These are phyloP conservation scores for Ectemnius lituratus DNA, from an alignment of 2,888 invertebrate species.

Conservation along the genomic window DNA sequence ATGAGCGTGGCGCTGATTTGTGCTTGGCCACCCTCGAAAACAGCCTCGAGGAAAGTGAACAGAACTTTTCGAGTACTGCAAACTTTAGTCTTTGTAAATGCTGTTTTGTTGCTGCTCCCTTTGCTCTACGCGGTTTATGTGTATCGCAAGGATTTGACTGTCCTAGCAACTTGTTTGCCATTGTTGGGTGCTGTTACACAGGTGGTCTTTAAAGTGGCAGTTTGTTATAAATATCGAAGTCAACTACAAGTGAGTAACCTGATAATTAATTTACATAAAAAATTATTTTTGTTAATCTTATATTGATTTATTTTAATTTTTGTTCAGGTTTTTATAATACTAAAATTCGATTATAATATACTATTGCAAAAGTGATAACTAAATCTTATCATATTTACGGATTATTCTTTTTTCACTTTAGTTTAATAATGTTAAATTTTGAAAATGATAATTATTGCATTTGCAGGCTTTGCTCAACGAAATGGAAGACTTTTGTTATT, in stretches of 20 bases:
- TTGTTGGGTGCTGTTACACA: conserved; percentile 38
- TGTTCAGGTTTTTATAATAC: no score
- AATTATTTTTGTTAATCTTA: no score
- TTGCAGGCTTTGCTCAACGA: conserved; percentile 48
- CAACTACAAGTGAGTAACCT: conserved; percentile 44
- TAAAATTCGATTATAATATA: no score
- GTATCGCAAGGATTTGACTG: conserved; percentile 17
- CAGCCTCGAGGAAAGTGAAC: not conserved
- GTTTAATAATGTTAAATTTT: no score
- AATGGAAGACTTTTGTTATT: conserved; percentile 53
- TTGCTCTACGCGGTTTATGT: conserved; percentile 27
- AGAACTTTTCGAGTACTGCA: conserved; percentile 26
- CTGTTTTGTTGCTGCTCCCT: conserved; percentile 29
- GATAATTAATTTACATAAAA: no score
- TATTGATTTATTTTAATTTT: no score
- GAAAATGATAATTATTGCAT: no score
- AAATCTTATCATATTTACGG: no score
- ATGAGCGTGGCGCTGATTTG: conserved; percentile 40
- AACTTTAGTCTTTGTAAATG: conserved; percentile 22
- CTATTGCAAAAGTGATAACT: no score
- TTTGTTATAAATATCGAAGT: conserved; percentile 38
- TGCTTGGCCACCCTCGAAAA: conserved; percentile 51
- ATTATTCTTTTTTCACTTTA: no score
- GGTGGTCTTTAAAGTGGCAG: conserved; percentile 46
- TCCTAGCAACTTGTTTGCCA: conserved; percentile 26